These are phyloP conservation scores for Rhodinocichla rosea DNA, from an alignment of 2,113 vertebrate species.

Conservation along the genomic window DNA sequence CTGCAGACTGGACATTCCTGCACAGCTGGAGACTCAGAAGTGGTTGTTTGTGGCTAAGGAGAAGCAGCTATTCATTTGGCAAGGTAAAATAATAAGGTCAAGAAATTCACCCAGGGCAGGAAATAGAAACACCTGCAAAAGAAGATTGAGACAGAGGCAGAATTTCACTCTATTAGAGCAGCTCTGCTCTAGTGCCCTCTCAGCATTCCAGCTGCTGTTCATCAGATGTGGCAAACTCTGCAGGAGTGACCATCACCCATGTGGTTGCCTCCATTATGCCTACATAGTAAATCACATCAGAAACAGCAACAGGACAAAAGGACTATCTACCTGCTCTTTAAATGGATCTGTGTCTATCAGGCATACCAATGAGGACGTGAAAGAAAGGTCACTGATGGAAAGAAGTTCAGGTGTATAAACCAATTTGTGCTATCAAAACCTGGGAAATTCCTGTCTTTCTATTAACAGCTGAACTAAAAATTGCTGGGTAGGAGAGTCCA, in stretches of 20 bases:
- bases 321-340: background rate
- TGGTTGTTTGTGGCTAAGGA: background rate
- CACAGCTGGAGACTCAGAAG: background rate
- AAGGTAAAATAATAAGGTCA: background rate
- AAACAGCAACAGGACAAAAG: background rate
- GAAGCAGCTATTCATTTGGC: background rate
- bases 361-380: rapidly evolving
- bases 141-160: background rate
- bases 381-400: background rate
- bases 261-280: background rate
- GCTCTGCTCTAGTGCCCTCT: background rate
- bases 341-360: background rate
- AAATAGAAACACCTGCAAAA: background rate
- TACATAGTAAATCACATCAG: background rate
- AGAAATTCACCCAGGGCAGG: background rate
- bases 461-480: background rate
- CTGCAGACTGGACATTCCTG: background rate
- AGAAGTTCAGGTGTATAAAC: background rate
- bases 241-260: background rate
- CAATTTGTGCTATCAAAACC: background rate
- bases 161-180: background rate
- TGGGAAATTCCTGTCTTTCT: background rate
- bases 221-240: background rate
- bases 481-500: background rate
- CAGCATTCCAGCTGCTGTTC: background rate